phyloP scores from a whole-genome alignment of 1,140 invertebrate species.

The Ips nitidus region DNA sequence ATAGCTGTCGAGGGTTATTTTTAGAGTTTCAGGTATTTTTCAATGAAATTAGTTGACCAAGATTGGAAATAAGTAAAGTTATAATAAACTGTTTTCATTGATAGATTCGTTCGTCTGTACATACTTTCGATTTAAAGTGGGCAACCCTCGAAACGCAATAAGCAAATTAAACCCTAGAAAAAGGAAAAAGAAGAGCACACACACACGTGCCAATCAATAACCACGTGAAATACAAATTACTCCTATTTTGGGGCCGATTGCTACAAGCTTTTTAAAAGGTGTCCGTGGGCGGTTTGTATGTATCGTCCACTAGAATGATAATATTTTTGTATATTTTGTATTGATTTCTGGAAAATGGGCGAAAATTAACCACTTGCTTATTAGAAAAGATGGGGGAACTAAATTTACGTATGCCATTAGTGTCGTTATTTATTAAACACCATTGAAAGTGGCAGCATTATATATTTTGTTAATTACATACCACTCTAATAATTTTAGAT shows the following conservation, averaged over 20 bases:
- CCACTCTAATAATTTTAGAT: background rate
- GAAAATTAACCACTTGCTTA: constrained; percentile 9
- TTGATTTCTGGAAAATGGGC: constrained; percentile 7
- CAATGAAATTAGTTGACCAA: no score
- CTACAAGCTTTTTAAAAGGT: background rate
- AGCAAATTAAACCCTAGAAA: background rate
- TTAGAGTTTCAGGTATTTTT: no score
- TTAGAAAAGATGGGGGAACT: constrained; percentile 4
- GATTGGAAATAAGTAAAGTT: no score
- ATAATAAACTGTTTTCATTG: no score
- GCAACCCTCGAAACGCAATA: no score
- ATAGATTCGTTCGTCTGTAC: no score
- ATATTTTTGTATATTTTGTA: constrained; percentile 12
- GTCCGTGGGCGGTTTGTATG: constrained; percentile 11
- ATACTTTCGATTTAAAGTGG: no score
- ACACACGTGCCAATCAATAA: constrained; percentile 16
- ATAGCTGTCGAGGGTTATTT: no score
- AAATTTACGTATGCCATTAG: background rate
- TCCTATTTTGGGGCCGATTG: background rate
- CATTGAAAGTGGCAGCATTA: background rate
- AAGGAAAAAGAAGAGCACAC: background rate
- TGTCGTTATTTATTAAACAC: background rate
- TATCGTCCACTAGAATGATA: constrained; percentile 11
- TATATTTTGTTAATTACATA: constrained; percentile 1
- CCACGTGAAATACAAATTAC: constrained; percentile 10